Base-by-base conservation (phyloP, 1,140 invertebrate species). In the Cydia splendana region DNA sequence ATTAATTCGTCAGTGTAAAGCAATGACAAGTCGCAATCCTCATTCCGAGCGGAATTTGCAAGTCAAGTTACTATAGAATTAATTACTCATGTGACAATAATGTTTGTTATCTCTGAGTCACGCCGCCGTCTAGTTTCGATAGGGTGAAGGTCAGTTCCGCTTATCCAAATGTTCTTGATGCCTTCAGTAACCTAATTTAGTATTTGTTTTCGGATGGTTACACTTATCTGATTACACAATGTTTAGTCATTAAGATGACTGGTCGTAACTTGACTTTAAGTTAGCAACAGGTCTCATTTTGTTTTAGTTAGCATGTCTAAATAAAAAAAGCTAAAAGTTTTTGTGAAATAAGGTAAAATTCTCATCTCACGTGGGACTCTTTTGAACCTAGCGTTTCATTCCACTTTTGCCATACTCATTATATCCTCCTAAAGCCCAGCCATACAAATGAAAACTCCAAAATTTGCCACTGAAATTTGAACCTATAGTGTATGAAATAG, bases 21-120 rank as follows among this genome's bases (percentile, higher is more conserved):
- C 34, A 18, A 71, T 38, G 67, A 34, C 65, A 15, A 62, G 15
- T 71, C 28, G 20, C 34, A 71, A 71, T 71, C 28, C 18, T 71
- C 18, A 42, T 71, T 69, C 12, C 28, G 15, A 18, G n/a, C 18
- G 24, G 10, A 67, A 38, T 71, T 42, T 71, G 67, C 67, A 71
- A 71, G 67, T 71, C 67, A 71, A 71, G 67, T 18, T 71, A 71
- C 57, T 62, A 62, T 71, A 10, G 67, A 38, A 38, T 38, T 71
- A 71, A 71, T 71, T 71, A 71, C 30, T 45, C 67, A 71, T 71
- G 67, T 45, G 67, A 45, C 67, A 71, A 71, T 71, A 71, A 71
- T 18, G 67, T 71, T 71, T 38, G 67, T 71, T 71, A 71, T 71
- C 67, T 71, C n/a, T 71, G 67, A 38, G 30, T 71, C 67, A 71